Evolutionary conservation across 2,797 vertebrate genomes (phyloP).

Genomic region (Cirrhinus mrigala): DNA sequence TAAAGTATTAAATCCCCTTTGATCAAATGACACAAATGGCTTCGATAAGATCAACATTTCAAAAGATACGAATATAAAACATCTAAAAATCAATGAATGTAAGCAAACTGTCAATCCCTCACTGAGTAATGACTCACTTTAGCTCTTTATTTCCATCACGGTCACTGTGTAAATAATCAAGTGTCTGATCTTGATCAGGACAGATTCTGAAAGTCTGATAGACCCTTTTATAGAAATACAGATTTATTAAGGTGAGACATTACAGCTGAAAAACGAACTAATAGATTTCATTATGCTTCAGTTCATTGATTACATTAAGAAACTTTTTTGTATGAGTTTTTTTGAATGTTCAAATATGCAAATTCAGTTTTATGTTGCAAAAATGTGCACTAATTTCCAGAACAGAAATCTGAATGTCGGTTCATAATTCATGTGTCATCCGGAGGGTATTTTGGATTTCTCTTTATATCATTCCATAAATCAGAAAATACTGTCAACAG

Average conservation of each 20-base stretch:
- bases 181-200: neutral
- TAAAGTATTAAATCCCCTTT: neutral
- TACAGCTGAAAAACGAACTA: no score
- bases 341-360: neutral
- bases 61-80: neutral
- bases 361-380: neutral
- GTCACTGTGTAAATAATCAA: neutral
- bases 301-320: neutral
- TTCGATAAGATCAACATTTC: neutral
- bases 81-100: constrained; percentile 1
- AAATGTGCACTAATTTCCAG: neutral
- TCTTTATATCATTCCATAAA: neutral
- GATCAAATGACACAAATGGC: neutral
- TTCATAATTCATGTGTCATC: no score
- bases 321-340: neutral
- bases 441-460: neutral
- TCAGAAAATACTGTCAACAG: no score
- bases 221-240: neutral
- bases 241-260: no score
- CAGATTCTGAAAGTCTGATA: neutral
- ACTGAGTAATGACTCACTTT: neutral
- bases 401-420: neutral
- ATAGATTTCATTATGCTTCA: no score
- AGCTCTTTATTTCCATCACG: neutral
- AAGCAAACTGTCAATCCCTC: neutral